A percentile compares a stretch with the other conserved stretches of the same genome.
These are phyloP conservation scores for Thamnophis elegans DNA, from an alignment of 2,797 vertebrate genomes.

Conservation along the genomic window DNA sequence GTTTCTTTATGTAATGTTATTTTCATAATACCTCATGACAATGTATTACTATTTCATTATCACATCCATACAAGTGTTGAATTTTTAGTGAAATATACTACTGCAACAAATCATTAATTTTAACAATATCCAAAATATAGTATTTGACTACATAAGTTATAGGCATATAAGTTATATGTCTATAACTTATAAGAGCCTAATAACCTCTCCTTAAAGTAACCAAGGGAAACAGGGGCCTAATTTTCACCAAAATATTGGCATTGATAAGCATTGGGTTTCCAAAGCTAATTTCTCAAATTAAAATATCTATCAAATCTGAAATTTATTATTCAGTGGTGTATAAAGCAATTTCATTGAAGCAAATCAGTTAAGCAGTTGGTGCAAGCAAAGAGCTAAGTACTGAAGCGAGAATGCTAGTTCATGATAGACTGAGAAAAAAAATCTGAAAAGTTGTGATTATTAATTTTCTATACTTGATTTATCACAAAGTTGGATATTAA, in stretches of 20 bases:
- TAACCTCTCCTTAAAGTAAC: background rate
- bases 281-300: too few relatives aligned
- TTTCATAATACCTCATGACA: conserved; percentile 10
- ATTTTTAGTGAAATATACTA: conserved; percentile 20
- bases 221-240: background rate
- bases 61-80: background rate
- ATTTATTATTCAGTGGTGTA: background rate
- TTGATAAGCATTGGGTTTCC: background rate
- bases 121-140: background rate
- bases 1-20: conserved; percentile 21
- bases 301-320: background rate
- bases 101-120: background rate
- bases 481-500: background rate
- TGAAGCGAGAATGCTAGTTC: background rate
- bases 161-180: background rate
- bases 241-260: background rate
- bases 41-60: conserved; percentile 5
- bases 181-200: background rate
- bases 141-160: background rate
- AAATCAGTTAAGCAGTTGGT: background rate
- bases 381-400: background rate
- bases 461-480: background rate
- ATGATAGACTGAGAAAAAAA: background rate
- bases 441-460: background rate
- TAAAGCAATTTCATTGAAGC: background rate